Evolutionary conservation across 2,888 invertebrate genomes (phyloP), one percentile per base, ranked within the genome.

Genomic region (Formica aserva): DNA sequence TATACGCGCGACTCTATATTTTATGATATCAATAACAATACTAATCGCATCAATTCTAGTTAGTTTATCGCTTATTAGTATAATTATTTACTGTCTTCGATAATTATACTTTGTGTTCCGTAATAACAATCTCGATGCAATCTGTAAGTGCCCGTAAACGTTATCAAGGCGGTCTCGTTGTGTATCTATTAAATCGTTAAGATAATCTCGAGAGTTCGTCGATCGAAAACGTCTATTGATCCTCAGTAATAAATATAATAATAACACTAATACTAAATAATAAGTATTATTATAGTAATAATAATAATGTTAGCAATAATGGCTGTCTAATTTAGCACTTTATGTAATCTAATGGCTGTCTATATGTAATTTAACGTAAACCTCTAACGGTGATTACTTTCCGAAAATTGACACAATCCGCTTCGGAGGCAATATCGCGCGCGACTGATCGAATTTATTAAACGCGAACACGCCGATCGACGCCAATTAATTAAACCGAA

Each of bases 21-120:
- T 77, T 83, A 65, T 55, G 60, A 84, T 62, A 84, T 83, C 78
- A 52, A 29, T 82, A 74, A 85, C 69, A 82, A 48, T 55, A 76
- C 62, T 75, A 76, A 63, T 67, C 78, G 63, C 71, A 77, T 81
- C 76, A 82, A 85, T 80, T 86, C 78, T 87, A 86, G 85, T 83
- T 85, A 60, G 48, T 71, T 80, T 71, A 26, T 60, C 60, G 57
- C 78, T 80, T 71, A 71, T 45, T 60, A 67, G 22, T 77, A 52
- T n/a, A 67, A 57, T 77, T 41, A 71, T 45, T 80, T 48, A 71
- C 45, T 62, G 4, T 80, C 35, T 32, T 80, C 35, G 60, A 80
- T 80, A 80, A 60, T 71, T 80, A 71, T 45, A 71, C 60, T 62
- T 80, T 80, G 78, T 80, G 78, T 80, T 80, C 78, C 78, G 72